Percentiles rank a stretch among this genome's conserved stretches.
phyloP scores from a whole-genome alignment of 35 echinoderm and acorn worm species.

The Heliocidaris tuberculata region DNA sequence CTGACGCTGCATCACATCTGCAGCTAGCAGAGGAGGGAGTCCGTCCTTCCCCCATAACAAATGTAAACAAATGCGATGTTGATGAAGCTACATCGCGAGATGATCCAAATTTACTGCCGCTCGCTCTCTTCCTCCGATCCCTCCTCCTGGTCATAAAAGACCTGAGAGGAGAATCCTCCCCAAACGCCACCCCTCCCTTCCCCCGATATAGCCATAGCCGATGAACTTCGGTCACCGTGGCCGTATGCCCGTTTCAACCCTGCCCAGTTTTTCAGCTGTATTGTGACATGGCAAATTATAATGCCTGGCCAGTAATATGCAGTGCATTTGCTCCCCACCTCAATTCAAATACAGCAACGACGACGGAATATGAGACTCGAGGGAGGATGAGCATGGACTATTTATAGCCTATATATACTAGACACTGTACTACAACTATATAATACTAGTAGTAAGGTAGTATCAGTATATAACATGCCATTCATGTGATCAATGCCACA shows the following conservation, averaged over 20 bases:
- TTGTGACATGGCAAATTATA: not conserved
- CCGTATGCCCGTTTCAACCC: not conserved
- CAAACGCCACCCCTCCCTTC: not conserved
- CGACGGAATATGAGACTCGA: not conserved
- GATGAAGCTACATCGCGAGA: slow-evolving; percentile 23
- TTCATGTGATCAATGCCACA: not conserved
- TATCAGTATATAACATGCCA: not conserved
- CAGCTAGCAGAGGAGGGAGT: not conserved
- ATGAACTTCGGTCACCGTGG: not conserved
- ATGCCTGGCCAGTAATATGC: not conserved
- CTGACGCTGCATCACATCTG: slow-evolving; percentile 28
- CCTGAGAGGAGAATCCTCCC: not conserved
- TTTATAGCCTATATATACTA: not conserved
- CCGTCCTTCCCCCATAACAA: not conserved
- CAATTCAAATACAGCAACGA: not conserved
- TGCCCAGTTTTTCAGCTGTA: not conserved
- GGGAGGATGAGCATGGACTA: not conserved
- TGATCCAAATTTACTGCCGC: not conserved
- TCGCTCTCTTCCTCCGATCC: not conserved
- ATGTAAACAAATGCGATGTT: slow-evolving; percentile 35
- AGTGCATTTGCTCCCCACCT: not conserved
- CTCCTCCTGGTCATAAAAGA: not conserved
- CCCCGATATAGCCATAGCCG: not conserved
- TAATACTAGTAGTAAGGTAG: no score
- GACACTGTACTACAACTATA: not conserved